These are phyloP conservation scores for Troides helena DNA, from an alignment of 2,888 invertebrate species.

Conservation along the genomic window DNA sequence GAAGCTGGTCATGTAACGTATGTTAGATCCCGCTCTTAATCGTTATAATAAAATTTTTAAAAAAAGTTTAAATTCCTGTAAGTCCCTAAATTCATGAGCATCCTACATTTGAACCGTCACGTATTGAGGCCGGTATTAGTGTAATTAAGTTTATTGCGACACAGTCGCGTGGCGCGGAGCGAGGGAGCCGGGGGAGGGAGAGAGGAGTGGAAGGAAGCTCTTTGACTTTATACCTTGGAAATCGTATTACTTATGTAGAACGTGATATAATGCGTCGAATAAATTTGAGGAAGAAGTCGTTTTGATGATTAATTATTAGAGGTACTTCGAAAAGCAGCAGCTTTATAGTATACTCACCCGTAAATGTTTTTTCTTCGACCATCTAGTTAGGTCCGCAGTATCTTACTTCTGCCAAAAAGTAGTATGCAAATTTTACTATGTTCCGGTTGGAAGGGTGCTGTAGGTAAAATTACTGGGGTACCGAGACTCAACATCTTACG, in stretches of 20 bases:
- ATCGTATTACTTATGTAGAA: constrained; percentile 52
- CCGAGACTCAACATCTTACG: no score
- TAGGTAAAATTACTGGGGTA: no score
- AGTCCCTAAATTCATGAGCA: constrained; percentile 31
- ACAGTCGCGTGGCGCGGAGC: constrained; percentile 35
- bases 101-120: constrained; percentile 51
- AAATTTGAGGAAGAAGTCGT: constrained; percentile 8
- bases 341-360: no score
- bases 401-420: no score
- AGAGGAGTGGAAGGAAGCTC: constrained; percentile 40
- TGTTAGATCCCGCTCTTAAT: no score
- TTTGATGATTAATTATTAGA: neutral
- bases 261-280: constrained; percentile 23
- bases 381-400: no score
- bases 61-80: neutral
- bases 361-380: no score
- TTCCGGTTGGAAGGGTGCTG: no score
- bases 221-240: constrained; percentile 70
- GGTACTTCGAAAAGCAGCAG: neutral
- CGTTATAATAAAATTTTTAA: no score
- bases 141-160: constrained; percentile 75
- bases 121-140: constrained; percentile 67
- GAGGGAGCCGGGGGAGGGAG: constrained; percentile 29
- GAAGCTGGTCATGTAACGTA: no score
- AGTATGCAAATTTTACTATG: no score